These are phyloP conservation scores for Channa striata DNA, from an alignment of 2,797 vertebrate genomes.

Conservation along the genomic window DNA sequence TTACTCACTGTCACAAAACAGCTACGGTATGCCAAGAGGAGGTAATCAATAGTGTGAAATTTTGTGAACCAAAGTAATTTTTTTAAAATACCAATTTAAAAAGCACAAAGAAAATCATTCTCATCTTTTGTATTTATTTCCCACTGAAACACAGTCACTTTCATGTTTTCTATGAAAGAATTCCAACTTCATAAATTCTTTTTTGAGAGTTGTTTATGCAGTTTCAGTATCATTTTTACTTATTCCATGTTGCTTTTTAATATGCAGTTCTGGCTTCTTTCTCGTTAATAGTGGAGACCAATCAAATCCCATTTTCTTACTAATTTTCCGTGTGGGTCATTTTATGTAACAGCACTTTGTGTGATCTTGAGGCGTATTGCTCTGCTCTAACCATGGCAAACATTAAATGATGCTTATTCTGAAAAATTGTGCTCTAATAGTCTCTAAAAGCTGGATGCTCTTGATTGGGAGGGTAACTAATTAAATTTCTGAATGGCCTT, in stretches of 20 bases:
- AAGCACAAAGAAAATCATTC: no score
- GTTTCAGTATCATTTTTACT: slow-evolving; percentile 19
- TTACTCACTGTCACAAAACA: no score
- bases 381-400: slow-evolving; percentile 35
- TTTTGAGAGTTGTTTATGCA: slow-evolving; percentile 12
- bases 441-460: slow-evolving; percentile 56
- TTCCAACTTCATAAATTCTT: not conserved
- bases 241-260: not conserved
- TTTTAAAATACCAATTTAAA: no score
- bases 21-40: no score
- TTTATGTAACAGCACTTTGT: slow-evolving; percentile 37
- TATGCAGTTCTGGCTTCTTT: slow-evolving; percentile 32
- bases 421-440: slow-evolving; percentile 66
- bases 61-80: no score
- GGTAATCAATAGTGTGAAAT: no score
- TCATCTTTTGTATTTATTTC: no score
- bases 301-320: slow-evolving; percentile 26
- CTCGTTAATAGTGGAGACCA: not conserved
- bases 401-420: slow-evolving; percentile 51
- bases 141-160: no score
- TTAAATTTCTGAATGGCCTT: slow-evolving; percentile 53
- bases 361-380: slow-evolving; percentile 29
- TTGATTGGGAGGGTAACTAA: slow-evolving; percentile 55
- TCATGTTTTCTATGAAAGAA: no score
- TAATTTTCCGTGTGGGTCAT: slow-evolving; percentile 33